Conservation (phyloP, 2,888 invertebrate genomes). For the Tenthredo distinguenda region DNA sequence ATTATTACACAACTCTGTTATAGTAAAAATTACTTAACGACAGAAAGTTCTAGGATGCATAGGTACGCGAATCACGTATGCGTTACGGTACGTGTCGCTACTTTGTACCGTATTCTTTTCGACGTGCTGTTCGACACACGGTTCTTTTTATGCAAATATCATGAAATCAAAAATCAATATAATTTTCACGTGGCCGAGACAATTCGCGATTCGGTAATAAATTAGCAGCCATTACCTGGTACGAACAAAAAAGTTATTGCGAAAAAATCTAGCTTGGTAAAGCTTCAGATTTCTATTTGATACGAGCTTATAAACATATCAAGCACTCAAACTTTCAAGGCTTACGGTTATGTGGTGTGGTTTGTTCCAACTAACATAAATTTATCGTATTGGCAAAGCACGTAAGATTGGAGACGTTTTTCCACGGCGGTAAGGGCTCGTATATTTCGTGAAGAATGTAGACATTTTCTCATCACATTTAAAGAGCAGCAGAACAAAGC, state of each 20-base stretch:
- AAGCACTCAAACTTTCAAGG: neutral
- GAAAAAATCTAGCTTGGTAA: neutral
- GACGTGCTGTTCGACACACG: constrained; percentile 28
- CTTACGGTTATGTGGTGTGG: neutral
- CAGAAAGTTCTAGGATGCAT: neutral
- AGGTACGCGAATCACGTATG: constrained; percentile 36
- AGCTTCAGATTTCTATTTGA: neutral
- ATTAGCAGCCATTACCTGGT: neutral
- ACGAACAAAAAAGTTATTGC: neutral
- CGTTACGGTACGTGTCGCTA: neutral
- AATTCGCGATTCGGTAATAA: constrained; percentile 2
- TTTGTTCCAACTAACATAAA: neutral
- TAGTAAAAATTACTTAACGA: constrained; percentile 37
- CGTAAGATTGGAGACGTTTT: neutral
- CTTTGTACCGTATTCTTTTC: constrained; percentile 38
- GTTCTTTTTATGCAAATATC: constrained; percentile 22
- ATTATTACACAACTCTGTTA: constrained; percentile 40
- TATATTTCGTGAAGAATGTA: neutral
- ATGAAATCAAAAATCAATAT: neutral
- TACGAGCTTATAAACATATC: neutral
- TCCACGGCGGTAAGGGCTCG: neutral
- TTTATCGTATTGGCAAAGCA: neutral
- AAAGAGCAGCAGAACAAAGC: neutral
- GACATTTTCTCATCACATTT: neutral
- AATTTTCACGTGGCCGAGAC: constrained; percentile 19